Evolutionary conservation across 2,888 invertebrate genomes (phyloP), one percentile per base, ranked within the genome.

Genomic region (Himalopsyche kuldschensis): DNA sequence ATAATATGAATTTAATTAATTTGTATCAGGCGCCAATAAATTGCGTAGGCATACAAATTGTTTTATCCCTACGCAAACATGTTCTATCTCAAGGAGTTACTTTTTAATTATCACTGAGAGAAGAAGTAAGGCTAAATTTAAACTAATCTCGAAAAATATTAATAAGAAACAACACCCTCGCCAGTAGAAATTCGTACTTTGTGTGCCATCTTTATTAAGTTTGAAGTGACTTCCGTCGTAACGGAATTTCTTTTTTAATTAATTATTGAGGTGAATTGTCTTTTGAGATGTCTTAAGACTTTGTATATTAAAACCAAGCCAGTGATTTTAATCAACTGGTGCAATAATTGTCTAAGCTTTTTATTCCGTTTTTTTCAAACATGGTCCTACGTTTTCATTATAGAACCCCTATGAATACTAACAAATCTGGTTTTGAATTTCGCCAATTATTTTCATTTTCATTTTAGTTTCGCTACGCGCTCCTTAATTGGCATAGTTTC

Each of bases 221-320:
- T 75, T 75, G 27, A 17, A 76, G 80, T 48, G 80, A 81, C 41
- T 24, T 79, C 41, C 79, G 79, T 75, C 41, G 46, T 20, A 32
- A 41, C 27, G 63, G 75, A 55, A 55, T 48, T 82, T 84, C 82
- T 77, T 84, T 81, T 84, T 84, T 84, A 84, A 84, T 84, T 84
- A 80, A 84, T 84, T 81, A 78, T 81, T 79, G 79, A 84, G 81
- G 81, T 81, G 81, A 82, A 82, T 76, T 82, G 84, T 84, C 75
- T 79, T 82, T 63, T 76, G 55, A 84, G 84, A 75, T 32, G 31
- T 75, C 32, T 30, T 27, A 31, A 27, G 55, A 55, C 55, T 55
- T n/a, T 55, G 55, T 55, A 55, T 20, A 55, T 20, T 24, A 55
- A 20, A 55, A 20, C 55, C 20, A 20, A 55, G 20, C 55, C 55